phyloP scores from a whole-genome alignment of 2,797 vertebrate genomes.

The Pangasius krempfi region DNA sequence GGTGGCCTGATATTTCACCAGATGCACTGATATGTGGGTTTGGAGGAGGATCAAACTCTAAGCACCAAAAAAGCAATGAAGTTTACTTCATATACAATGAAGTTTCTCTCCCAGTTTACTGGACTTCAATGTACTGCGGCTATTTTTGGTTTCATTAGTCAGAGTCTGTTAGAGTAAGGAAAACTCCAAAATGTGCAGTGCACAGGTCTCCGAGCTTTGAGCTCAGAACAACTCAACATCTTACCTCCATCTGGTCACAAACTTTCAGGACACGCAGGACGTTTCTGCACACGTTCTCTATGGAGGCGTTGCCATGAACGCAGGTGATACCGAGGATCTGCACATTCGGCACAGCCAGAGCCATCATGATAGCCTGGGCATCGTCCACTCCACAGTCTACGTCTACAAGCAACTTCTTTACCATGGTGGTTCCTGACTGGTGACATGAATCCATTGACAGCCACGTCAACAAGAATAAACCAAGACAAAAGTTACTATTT shows the following conservation, averaged over 20 bases:
- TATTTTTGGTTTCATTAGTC: background rate
- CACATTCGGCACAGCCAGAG: constrained; percentile 68
- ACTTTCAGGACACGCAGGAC: constrained; percentile 71
- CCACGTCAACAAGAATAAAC: background rate
- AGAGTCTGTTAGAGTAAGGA: background rate
- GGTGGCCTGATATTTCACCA: background rate
- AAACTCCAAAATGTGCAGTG: background rate
- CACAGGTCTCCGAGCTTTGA: background rate
- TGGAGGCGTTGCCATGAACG: constrained; percentile 73
- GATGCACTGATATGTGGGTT: background rate
- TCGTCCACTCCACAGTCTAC: constrained; percentile 77
- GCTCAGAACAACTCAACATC: background rate
- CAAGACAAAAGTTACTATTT: background rate
- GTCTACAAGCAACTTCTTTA: constrained; percentile 73
- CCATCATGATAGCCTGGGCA: constrained; percentile 79
- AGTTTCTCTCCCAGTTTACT: background rate
- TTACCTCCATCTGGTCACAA: constrained; percentile 71
- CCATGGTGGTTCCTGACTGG: constrained; percentile 62
- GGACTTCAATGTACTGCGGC: background rate
- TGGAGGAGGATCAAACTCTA: background rate
- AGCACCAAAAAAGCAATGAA: background rate
- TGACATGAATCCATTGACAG: background rate
- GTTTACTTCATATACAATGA: background rate
- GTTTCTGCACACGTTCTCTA: constrained; percentile 80
- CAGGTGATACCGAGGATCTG: constrained; percentile 77